These are phyloP conservation scores for Harmothoe impar DNA, from an alignment of 2,888 invertebrate genomes.

Conservation along the genomic window DNA sequence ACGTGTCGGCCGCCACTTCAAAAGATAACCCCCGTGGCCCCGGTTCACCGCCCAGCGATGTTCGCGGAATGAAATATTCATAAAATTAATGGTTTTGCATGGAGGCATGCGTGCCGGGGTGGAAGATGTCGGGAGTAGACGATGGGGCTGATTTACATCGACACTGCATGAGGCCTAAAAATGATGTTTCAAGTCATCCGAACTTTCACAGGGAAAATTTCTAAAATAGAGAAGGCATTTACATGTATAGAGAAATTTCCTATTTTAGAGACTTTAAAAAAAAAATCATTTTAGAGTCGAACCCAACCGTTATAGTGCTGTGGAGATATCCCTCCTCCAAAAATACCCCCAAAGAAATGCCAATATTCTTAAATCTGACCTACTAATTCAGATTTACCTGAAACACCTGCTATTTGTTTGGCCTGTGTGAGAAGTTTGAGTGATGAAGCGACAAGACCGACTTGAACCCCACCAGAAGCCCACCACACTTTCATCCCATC, in stretches of 20 bases:
- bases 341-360: too few relatives aligned
- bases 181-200: neutral
- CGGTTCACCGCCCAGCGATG: constrained; percentile 24
- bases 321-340: too few relatives aligned
- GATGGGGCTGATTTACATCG: neutral
- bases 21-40: neutral
- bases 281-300: too few relatives aligned
- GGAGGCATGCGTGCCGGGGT: neutral
- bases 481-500: neutral
- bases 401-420: too few relatives aligned
- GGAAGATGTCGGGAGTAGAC: neutral
- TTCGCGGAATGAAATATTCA: constrained; percentile 25
- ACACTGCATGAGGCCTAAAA: neutral
- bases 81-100: neutral
- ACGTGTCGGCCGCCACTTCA: neutral
- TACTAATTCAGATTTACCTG: too few relatives aligned
- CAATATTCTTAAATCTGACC: too few relatives aligned
- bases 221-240: too few relatives aligned
- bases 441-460: neutral
- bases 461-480: neutral
- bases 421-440: neutral
- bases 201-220: too few relatives aligned
- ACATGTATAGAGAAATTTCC: too few relatives aligned
- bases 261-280: too few relatives aligned
- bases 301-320: too few relatives aligned